Evolutionary conservation across 2,888 invertebrate genomes (phyloP).

Genomic region (Koerneria pararmatus): DNA sequence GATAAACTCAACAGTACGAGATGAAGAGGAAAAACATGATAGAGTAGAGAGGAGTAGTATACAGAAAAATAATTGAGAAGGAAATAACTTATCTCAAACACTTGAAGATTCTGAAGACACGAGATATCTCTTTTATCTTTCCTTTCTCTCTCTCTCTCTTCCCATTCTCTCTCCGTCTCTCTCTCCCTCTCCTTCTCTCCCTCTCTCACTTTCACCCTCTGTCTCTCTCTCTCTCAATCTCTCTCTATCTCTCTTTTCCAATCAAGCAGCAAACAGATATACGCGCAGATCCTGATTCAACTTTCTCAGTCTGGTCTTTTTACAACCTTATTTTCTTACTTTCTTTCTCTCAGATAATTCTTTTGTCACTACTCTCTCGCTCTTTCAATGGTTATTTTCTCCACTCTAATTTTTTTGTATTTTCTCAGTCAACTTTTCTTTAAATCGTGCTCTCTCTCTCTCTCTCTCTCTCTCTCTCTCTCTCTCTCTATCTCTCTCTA

Average conservation of each 20-base stretch:
- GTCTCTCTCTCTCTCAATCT: neutral
- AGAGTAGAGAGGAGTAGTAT: no score
- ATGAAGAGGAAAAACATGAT: no score
- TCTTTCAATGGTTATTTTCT: no score
- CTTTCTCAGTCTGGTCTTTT: no score
- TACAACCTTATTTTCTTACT: neutral
- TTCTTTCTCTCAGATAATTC: neutral
- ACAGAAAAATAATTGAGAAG: no score
- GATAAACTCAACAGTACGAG: no score
- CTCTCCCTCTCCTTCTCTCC: conserved; percentile 14
- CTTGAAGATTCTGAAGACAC: no score
- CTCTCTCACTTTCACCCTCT: neutral
- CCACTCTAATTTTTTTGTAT: neutral
- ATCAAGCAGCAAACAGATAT: no score
- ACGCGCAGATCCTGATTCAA: no score
- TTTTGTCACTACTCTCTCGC: neutral
- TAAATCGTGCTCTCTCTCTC: neutral
- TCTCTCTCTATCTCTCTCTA: neutral
- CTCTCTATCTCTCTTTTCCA: neutral
- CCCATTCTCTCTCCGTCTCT: conserved; percentile 9
- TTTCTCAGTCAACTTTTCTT: neutral
- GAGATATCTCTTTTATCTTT: neutral
- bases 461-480: conserved; percentile 5
- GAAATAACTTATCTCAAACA: neutral
- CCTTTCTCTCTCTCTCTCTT: conserved; percentile 13